Evolutionary conservation across 2,113 vertebrate species (phyloP).

Genomic region (Neomonachus schauinslandi): DNA sequence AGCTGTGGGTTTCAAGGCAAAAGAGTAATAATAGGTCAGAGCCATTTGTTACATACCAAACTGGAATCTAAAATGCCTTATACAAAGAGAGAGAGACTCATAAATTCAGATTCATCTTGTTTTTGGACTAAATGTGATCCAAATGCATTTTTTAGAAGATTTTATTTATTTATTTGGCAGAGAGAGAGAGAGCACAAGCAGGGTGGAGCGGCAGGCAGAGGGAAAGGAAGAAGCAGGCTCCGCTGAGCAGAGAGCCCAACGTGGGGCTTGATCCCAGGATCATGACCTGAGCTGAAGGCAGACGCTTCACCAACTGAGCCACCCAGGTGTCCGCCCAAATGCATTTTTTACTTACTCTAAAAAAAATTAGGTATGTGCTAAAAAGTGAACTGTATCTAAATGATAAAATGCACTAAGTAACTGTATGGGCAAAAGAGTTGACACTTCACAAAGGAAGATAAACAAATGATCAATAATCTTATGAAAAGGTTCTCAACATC

Average conservation of each 20-base stretch:
- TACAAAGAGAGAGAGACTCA: not conserved
- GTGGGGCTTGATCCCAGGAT: not conserved
- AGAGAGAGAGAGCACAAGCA: not conserved
- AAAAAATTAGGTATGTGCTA: not conserved
- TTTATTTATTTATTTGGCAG: not conserved
- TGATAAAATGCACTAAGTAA: not conserved
- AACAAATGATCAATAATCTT: not conserved
- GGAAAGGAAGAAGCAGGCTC: not conserved
- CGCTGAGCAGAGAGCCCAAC: no score
- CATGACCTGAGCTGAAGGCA: not conserved
- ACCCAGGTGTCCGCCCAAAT: not conserved
- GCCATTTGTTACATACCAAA: not conserved
- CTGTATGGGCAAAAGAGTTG: not conserved
- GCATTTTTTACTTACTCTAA: not conserved
- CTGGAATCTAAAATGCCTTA: conserved; percentile 3
- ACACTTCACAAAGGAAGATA: not conserved
- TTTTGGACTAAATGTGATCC: not conserved
- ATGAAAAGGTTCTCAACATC: not conserved
- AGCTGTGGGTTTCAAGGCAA: not conserved
- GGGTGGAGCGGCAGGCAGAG: not conserved
- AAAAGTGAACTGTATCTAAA: not conserved
- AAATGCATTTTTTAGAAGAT: not conserved
- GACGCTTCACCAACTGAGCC: not conserved
- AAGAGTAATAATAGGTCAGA: not conserved
- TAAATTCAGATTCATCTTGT: not conserved